Evolutionary conservation across 2,888 invertebrate genomes (phyloP), one percentile per base, ranked within the genome.

Genomic region (Zele albiditarsus): DNA sequence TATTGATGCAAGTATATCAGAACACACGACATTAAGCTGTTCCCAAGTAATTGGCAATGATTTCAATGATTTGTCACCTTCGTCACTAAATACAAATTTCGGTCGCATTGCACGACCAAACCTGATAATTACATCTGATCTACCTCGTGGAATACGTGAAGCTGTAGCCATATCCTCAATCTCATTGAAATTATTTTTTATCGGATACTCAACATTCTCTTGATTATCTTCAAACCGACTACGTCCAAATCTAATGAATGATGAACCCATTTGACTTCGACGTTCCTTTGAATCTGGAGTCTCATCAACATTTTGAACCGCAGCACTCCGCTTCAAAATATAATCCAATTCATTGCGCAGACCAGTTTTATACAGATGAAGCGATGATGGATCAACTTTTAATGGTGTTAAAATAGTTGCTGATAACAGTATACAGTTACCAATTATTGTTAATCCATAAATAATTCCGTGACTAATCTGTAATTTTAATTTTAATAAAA

Each of bases 51-150:
- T 20, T 0, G 75, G 67, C 25, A 71, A 28, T 23, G 62, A 25
- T 23, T 57, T 49, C n/a, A 69, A 12, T 20, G 57, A 46, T 71
- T 75, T 60, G n/a, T 28, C 46, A 53, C 31, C 28, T 42, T 33
- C 3, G 6, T 8, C 46, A 28, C 6, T 16, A 33, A 27, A 14
- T 60, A 67, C 60, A 53, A 75, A 27, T 69, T 66, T 73, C 14
- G 42, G 31, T 60, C 78, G 69, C 38, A 65, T 14, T 27, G 86
- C 81, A 0, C 89, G 82, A 0, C 89, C 89, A 71, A 89, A 89
- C 28, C 89, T 82, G 62, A 89, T 88, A 60, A 88, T 84, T 27
- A 86, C 82, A 73, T 88, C 88, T 6, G 88, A 83, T 60, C 85
- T 80, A 8, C 85, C 84, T 20, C 86, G 83, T 0, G 83, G 75